A percentile compares a stretch with the other conserved stretches of the same genome.
These are phyloP conservation scores for Laspeyria flexula DNA, from an alignment of 2,888 invertebrate genomes.

Conservation along the genomic window DNA sequence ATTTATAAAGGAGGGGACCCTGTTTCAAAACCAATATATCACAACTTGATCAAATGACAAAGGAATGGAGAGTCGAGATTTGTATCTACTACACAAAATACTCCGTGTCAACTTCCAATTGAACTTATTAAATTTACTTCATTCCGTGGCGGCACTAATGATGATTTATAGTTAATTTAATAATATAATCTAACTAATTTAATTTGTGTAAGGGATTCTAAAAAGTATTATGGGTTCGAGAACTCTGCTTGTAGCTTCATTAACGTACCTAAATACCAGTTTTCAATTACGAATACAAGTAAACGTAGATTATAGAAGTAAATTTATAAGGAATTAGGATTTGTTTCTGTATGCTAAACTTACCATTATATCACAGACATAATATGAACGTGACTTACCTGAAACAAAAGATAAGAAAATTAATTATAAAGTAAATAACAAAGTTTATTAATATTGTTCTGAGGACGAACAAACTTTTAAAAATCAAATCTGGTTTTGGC, in stretches of 20 bases:
- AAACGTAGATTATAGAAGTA: too few species aligned
- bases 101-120: slow-evolving; percentile 77
- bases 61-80: slow-evolving; percentile 61
- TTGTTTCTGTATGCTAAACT: not conserved
- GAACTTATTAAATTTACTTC: slow-evolving; percentile 76
- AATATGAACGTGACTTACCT: slow-evolving; percentile 27
- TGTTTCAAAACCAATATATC: slow-evolving; percentile 43
- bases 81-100: slow-evolving; percentile 63
- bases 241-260: too few species aligned
- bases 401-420: slow-evolving; percentile 10
- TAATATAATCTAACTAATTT: not conserved
- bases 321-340: not conserved
- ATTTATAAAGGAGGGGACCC: slow-evolving; percentile 30
- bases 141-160: slow-evolving; percentile 57
- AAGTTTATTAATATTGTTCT: too few species aligned
- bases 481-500: too few species aligned
- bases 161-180: slow-evolving; percentile 62
- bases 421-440: not conserved
- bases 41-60: slow-evolving; percentile 58
- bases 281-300: too few species aligned
- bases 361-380: slow-evolving; percentile 6
- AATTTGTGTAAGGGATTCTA: not conserved
- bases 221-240: not conserved
- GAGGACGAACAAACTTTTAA: too few species aligned
- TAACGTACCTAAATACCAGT: too few species aligned